Percentiles rank a stretch among this genome's conserved stretches.
Conservation (phyloP, 2,113 vertebrate genomes). For the Notarius quadriscutis region DNA sequence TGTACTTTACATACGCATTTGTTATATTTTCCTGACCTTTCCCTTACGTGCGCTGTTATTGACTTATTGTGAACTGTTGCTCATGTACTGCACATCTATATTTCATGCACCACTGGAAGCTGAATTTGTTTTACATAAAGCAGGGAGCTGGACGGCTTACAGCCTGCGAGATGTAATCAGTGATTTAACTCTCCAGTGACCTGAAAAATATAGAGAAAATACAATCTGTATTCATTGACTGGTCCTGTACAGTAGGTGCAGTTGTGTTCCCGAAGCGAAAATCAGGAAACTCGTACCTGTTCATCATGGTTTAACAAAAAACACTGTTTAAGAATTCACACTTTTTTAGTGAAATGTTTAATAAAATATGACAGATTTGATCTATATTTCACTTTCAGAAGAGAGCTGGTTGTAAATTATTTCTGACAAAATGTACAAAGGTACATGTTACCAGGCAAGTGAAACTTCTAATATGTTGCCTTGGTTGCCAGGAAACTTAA, state of each 20-base stretch:
- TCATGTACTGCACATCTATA: not conserved
- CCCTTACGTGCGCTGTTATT: not conserved
- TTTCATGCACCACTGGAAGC: slow-evolving; percentile 32
- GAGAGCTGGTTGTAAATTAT: not conserved
- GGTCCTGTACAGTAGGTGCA: not conserved
- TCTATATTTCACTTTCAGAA: not conserved
- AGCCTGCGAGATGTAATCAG: slow-evolving; percentile 22
- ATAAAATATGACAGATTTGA: not conserved
- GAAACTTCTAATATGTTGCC: not conserved
- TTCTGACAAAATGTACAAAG: not conserved
- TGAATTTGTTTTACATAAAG: slow-evolving; percentile 35
- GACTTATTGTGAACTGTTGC: not conserved
- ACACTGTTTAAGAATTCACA: not conserved
- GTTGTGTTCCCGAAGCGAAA: not conserved
- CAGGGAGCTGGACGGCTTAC: not conserved
- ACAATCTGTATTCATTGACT: not conserved
- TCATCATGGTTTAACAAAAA: not conserved
- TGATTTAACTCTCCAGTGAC: slow-evolving; percentile 36
- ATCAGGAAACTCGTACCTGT: not conserved
- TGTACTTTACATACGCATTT: not conserved
- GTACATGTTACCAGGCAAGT: not conserved
- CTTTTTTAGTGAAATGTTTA: not conserved
- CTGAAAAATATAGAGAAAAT: slow-evolving; percentile 32
- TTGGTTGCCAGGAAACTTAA: not conserved
- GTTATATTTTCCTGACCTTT: slow-evolving; percentile 15